These are phyloP conservation scores for Acholoe squamosa DNA, from an alignment of 2,888 invertebrate species.

Conservation along the genomic window DNA sequence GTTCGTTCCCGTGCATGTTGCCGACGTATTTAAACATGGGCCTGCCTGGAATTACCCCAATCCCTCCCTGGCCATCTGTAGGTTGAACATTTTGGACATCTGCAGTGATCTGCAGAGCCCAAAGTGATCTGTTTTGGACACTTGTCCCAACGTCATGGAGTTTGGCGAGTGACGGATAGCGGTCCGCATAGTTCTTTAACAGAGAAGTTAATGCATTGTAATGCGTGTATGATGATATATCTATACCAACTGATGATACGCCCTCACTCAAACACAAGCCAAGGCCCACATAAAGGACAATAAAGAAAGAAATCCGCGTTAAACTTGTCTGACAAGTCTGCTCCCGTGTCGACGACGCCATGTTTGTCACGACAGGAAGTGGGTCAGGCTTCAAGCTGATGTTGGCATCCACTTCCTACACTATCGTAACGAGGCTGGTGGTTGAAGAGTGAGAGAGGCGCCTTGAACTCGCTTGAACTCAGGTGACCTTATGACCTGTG, in stretches of 20 bases:
- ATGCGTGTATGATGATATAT: constrained; percentile 71
- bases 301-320: constrained; percentile 16
- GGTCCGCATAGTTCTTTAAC: constrained; percentile 72
- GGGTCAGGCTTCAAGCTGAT: not conserved
- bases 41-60: constrained; percentile 86
- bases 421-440: too few species aligned
- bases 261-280: not conserved
- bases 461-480: too few species aligned
- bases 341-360: not conserved
- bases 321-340: not conserved
- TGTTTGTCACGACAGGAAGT: constrained; percentile 27
- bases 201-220: constrained; percentile 75
- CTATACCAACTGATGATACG: not conserved
- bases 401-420: not conserved
- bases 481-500: too few species aligned
- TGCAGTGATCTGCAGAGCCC: constrained; percentile 79
- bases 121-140: constrained; percentile 72
- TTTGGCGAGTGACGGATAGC: constrained; percentile 75
- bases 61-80: not conserved
- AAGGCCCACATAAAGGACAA: not conserved
- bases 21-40: constrained; percentile 99
- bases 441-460: too few species aligned
- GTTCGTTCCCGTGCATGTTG: constrained; percentile 98
- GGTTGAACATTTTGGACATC: constrained; percentile 69
- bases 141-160: constrained; percentile 78